Base-by-base conservation (phyloP, 2,888 invertebrate species). In the Nasonovia ribisnigri region DNA sequence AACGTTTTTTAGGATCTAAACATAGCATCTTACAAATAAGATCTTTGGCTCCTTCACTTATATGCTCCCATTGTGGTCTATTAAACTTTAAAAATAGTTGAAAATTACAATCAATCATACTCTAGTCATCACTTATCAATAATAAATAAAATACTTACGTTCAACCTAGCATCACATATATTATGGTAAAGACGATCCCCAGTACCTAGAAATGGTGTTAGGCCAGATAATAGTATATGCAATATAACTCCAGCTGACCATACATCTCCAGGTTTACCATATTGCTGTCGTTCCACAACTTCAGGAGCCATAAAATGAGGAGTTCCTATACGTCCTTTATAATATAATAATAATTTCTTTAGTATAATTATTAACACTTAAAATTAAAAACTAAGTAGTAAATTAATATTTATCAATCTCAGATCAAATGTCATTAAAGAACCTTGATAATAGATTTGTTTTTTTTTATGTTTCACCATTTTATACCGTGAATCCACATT, bases 231-330 rank as follows among this genome's bases (percentile, higher is more conserved):
- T 87, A 99, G 97, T 42, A 99, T 98, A 96, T 99, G 99, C 88
- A 99, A 96, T 95, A 99, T 97, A 92, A 99, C 98, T 24, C 99
- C 99, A 54, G 99, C 98, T 60, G 99, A 98, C 99, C 99, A 99
- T 94, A 99, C 98, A 96, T 99, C 99, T 95, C 99, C 98, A 1
- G 99, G 98, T 96, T 99, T 99, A 77, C 98, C 98, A 96, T 98
- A 98, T 95, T 98, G 97, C 96, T 98, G 97, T 95, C 98, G 97
- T 94, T 98, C 97, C 43, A 99, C 98, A 95, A 99, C 98, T 96
- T 99, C 99, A 0, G 99, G 99, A 2, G 99, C 98, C 99, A 99
- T 99, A 96, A 99, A 99, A 96, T 99, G 98, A 29, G 99, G 98
- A 94, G 99, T 99, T 77, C 99, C 99, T 94, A 99, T 98, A 95